phyloP scores from a whole-genome alignment of 2,113 vertebrate genomes.

The Crotalus horridus region DNA sequence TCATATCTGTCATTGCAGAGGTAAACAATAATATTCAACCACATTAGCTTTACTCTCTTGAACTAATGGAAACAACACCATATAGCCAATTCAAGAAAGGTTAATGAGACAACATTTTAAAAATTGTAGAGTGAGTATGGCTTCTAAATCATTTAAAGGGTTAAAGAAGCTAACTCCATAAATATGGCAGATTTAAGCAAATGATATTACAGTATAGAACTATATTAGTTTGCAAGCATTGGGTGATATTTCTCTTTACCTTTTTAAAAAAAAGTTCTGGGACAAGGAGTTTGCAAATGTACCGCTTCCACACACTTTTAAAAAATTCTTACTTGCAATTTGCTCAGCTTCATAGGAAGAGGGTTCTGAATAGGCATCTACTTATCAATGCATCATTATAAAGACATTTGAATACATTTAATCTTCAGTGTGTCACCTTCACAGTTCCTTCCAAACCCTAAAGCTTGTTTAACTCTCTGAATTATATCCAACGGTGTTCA shows the following conservation, averaged over 20 bases:
- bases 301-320: background rate
- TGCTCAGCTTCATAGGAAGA: background rate
- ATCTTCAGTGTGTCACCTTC: background rate
- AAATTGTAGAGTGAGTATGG: background rate
- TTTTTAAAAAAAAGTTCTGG: background rate
- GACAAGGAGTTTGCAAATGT: background rate
- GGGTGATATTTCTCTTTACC: background rate
- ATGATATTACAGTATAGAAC: background rate
- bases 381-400: background rate
- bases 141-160: background rate
- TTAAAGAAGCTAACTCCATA: background rate
- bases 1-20: background rate
- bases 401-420: too few species aligned
- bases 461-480: background rate
- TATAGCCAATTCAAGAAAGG: background rate
- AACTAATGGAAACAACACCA: slow-evolving; percentile 13
- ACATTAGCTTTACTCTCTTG: background rate
- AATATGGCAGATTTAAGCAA: slow-evolving; percentile 11
- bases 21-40: background rate
- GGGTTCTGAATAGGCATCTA: background rate
- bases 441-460: background rate
- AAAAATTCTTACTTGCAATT: background rate
- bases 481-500: background rate
- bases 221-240: background rate
- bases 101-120: background rate